Conservation (phyloP, 37 sponge, comb jelly and placozoan species). For the Aplysina aerophoba region DNA sequence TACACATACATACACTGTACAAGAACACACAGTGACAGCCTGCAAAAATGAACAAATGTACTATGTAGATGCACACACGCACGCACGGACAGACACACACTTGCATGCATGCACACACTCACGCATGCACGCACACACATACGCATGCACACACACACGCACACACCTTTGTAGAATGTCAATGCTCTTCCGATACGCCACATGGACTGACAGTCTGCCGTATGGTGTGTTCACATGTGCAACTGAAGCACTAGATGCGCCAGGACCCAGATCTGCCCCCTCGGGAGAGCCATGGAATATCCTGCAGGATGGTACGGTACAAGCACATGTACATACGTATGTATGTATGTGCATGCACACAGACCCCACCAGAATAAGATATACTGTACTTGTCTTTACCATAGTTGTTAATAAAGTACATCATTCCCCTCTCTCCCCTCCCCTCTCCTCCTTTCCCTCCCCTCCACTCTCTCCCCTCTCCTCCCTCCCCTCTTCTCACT, state of each 20-base stretch:
- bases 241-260: background rate
- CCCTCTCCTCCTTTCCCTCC: no score
- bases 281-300: background rate
- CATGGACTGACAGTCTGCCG: background rate
- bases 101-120: background rate
- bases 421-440: no score
- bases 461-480: no score
- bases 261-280: background rate
- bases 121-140: constrained; percentile 13
- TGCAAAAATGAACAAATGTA: background rate
- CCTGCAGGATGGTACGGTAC: background rate
- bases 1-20: constrained; percentile 8
- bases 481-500: no score
- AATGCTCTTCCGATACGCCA: constrained; percentile 7
- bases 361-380: background rate
- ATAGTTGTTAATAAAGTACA: no score
- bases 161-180: constrained; percentile 4
- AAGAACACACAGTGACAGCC: constrained; percentile 10
- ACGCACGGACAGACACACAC: constrained; percentile 1
- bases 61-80: constrained; percentile 4
- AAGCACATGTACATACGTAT: background rate
- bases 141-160: constrained; percentile 29
- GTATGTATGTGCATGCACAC: background rate
- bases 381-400: no score
- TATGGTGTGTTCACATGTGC: background rate